Evolutionary conservation across 2,797 vertebrate species (phyloP).

Genomic region (Trachops cirrhosus): DNA sequence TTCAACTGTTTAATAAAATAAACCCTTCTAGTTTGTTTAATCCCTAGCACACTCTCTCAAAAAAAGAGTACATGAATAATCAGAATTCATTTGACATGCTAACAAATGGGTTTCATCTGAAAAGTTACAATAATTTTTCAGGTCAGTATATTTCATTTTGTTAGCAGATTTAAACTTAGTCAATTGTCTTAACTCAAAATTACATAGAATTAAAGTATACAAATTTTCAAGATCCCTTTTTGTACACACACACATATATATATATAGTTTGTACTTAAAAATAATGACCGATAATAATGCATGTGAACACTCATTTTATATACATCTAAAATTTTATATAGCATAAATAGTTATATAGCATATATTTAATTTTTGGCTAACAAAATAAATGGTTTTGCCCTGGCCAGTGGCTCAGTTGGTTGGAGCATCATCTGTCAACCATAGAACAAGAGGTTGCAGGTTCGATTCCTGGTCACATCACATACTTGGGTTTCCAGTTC

Average conservation of each 20-base stretch:
- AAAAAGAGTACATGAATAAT: neutral
- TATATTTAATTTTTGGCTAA: neutral
- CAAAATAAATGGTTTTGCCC: neutral
- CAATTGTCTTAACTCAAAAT: slow-evolving; percentile 20
- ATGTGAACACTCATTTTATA: neutral
- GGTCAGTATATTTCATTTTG: neutral
- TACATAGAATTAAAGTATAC: neutral
- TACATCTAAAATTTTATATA: neutral
- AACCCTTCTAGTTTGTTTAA: neutral
- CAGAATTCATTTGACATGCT: neutral
- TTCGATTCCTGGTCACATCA: no score
- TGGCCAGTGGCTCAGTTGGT: no score
- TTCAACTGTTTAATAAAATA: slow-evolving; percentile 4
- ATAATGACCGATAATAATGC: neutral
- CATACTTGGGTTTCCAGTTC: no score
- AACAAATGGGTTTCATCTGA: neutral
- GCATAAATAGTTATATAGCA: no score
- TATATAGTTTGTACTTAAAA: neutral
- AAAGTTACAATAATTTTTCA: neutral
- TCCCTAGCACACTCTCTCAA: neutral
- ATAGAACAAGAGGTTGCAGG: no score
- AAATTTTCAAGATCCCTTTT: slow-evolving; percentile 1
- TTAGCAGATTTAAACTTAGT: neutral
- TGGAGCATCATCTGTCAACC: no score
- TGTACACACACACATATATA: neutral